Conservation (phyloP, 2,113 vertebrate species). For the Litocranius walleri region DNA sequence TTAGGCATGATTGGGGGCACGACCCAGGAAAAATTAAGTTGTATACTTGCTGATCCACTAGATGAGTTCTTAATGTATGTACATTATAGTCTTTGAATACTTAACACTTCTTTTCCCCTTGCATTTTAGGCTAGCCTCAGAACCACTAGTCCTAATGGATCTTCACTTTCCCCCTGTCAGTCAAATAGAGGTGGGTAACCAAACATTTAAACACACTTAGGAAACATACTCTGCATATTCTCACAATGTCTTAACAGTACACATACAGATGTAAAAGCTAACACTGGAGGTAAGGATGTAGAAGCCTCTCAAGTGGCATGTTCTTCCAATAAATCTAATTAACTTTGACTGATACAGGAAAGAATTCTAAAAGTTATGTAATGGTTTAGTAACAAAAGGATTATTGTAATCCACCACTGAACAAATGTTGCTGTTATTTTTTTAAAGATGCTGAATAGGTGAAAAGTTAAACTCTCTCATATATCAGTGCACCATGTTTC, state of each 20-base stretch:
- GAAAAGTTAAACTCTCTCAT: conserved; percentile 15
- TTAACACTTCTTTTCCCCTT: neutral
- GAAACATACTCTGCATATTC: neutral
- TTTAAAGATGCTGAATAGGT: neutral
- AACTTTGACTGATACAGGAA: conserved; percentile 27
- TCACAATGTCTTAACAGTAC: neutral
- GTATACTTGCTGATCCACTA: neutral
- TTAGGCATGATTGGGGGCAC: neutral
- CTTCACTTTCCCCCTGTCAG: neutral
- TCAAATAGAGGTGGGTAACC: neutral
- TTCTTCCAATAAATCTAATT: conserved; percentile 40
- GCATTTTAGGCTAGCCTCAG: neutral
- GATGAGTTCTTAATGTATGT: conserved; percentile 3
- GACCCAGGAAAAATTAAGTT: neutral
- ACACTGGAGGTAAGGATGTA: neutral
- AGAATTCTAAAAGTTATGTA: conserved; percentile 33
- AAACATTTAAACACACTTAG: neutral
- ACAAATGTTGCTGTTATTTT: conserved; percentile 22
- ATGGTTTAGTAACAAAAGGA: conserved; percentile 30
- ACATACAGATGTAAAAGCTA: neutral
- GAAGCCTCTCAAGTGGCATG: neutral
- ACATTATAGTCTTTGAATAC: neutral
- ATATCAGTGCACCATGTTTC: neutral
- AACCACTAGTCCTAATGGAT: neutral
- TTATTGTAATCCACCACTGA: conserved; percentile 13